Evolutionary conservation across 2,888 invertebrate species (phyloP).

Genomic region (Eudemis profundana): DNA sequence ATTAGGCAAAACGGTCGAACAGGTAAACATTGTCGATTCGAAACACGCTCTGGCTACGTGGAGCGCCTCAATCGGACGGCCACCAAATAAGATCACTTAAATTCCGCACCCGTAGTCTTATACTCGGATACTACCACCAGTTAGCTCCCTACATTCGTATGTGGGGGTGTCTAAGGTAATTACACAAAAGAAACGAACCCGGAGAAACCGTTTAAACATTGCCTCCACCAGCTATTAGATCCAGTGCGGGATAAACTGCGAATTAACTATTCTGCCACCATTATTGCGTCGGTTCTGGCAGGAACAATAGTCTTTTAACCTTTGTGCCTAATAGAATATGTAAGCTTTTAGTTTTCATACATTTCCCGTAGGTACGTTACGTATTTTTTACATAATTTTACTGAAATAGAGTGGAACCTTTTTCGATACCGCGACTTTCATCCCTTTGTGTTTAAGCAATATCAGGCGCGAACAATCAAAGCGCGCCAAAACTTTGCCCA

Average conservation of each 20-base stretch:
- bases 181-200: conserved; percentile 78
- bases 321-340: conserved; percentile 24
- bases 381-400: neutral
- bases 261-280: conserved; percentile 27
- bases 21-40: conserved; percentile 73
- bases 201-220: conserved; percentile 68
- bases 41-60: conserved; percentile 69
- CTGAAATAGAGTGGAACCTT: conserved; percentile 14
- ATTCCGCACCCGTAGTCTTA: conserved; percentile 76
- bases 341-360: neutral
- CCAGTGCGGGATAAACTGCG: conserved; percentile 32
- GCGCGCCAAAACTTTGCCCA: conserved; percentile 65
- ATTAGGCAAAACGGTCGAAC: conserved; percentile 71
- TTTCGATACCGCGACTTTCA: conserved; percentile 38
- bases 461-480: conserved; percentile 67
- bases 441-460: conserved; percentile 48
- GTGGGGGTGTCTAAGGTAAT: conserved; percentile 72
- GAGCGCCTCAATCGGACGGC: conserved; percentile 70
- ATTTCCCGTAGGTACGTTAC: neutral
- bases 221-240: conserved; percentile 58
- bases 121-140: conserved; percentile 73
- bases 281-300: conserved; percentile 21
- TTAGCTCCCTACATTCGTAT: conserved; percentile 72
- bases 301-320: conserved; percentile 21
- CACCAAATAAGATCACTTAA: conserved; percentile 82